Conservation (phyloP, 1,140 invertebrate species). For the Oryzaephilus surinamensis region DNA sequence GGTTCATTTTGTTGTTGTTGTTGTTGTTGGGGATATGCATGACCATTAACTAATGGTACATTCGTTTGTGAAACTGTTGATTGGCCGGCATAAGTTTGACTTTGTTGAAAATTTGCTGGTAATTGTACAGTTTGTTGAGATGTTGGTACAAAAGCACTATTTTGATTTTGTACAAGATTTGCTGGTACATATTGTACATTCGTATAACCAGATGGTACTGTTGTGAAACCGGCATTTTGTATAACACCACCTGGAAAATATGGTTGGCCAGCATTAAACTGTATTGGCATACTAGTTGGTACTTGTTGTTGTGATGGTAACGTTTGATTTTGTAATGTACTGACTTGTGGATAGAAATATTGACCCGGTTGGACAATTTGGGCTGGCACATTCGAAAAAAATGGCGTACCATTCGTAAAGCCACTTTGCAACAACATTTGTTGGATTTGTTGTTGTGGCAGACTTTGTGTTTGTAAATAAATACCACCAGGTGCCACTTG, state of each 20-base stretch:
- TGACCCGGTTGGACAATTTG: constrained; percentile 30
- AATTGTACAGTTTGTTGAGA: constrained; percentile 25
- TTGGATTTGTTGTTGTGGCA: constrained; percentile 34
- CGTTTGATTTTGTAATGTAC: constrained; percentile 26
- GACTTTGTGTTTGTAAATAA: constrained; percentile 33
- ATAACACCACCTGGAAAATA: constrained; percentile 27
- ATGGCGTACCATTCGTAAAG: constrained; percentile 27
- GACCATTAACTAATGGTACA: constrained; percentile 33
- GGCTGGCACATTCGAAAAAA: constrained; percentile 27
- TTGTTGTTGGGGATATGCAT: constrained; percentile 23
- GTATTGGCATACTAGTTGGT: constrained; percentile 24
- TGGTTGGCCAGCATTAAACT: constrained; percentile 27
- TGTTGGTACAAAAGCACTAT: constrained; percentile 33
- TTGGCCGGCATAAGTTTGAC: constrained; percentile 29
- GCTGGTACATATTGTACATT: constrained; percentile 32
- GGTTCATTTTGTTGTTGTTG: constrained; percentile 16
- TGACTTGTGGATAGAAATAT: constrained; percentile 29
- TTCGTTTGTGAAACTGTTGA: constrained; percentile 20
- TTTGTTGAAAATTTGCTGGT: constrained; percentile 31
- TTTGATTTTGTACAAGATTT: constrained; percentile 26
- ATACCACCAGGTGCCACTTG: constrained; percentile 15
- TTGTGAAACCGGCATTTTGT: constrained; percentile 22
- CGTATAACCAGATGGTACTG: constrained; percentile 26
- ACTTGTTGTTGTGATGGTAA: constrained; percentile 22
- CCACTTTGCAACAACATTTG: constrained; percentile 31